phyloP scores from a whole-genome alignment of 2,113 vertebrate species.

The Pterophyllum scalare region DNA sequence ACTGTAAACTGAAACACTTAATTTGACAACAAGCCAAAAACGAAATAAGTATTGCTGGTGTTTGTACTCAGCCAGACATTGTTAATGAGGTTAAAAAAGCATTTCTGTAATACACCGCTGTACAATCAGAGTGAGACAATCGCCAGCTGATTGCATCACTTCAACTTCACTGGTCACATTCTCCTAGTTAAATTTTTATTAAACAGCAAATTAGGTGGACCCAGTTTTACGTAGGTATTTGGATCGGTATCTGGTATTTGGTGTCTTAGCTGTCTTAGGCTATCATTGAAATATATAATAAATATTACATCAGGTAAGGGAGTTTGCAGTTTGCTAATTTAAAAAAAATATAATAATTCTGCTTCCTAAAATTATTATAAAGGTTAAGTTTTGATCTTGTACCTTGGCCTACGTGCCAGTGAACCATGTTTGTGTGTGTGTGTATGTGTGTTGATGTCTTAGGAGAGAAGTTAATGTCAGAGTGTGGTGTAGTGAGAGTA shows the following conservation, averaged over 20 bases:
- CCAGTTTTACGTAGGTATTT: neutral
- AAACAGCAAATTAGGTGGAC: neutral
- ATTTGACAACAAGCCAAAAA: neutral
- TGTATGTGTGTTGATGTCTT: conserved; percentile 20
- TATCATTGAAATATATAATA: neutral
- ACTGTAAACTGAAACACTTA: neutral
- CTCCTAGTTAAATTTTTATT: neutral
- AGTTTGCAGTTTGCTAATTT: neutral
- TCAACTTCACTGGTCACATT: neutral
- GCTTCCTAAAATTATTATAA: neutral
- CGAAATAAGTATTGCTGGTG: neutral
- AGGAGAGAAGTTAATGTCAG: conserved; percentile 48
- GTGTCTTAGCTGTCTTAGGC: neutral
- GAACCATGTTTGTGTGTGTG: neutral
- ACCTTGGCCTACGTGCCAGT: neutral
- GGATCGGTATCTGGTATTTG: neutral
- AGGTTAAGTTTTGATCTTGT: neutral
- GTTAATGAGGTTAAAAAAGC: neutral
- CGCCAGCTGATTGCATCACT: neutral
- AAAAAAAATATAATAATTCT: neutral
- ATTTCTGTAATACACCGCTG: neutral
- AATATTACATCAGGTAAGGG: neutral
- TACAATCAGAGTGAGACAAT: neutral
- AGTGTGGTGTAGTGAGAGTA: conserved; percentile 68
- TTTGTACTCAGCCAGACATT: conserved; percentile 6